A percentile compares a stretch with the other conserved stretches of the same genome.
Evolutionary conservation across 2,888 invertebrate species (phyloP).

Genomic region (Drosophila siamana): DNA sequence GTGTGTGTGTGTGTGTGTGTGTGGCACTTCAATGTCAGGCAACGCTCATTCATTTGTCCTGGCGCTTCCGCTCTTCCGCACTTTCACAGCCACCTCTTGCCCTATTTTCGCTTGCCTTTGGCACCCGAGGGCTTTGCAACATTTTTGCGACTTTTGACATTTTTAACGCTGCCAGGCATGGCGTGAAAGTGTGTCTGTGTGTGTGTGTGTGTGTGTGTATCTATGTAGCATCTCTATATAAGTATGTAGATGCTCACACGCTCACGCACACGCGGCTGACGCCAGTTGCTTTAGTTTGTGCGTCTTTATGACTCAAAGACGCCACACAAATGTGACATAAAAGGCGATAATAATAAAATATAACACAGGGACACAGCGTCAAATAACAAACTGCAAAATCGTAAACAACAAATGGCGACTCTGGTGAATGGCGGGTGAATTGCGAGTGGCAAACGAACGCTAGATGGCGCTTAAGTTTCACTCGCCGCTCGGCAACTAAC

Average conservation of each 20-base stretch:
- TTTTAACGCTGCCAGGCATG: slow-evolving; percentile 80
- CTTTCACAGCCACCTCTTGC: slow-evolving; percentile 7
- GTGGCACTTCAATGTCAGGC: slow-evolving; percentile 70
- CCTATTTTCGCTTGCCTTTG: slow-evolving; percentile 46
- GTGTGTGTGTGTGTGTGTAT: background rate
- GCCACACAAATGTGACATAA: slow-evolving; percentile 81
- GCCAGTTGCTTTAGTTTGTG: slow-evolving; percentile 73
- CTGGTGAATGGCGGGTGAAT: background rate
- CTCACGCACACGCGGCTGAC: slow-evolving; percentile 29
- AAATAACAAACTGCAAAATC: slow-evolving; percentile 81
- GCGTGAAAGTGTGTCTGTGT: slow-evolving; percentile 64
- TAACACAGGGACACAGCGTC: slow-evolving; percentile 47
- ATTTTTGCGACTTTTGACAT: slow-evolving; percentile 81
- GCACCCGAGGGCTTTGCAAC: slow-evolving; percentile 60
- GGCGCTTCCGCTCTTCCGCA: slow-evolving; percentile 43
- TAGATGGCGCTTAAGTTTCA: slow-evolving; percentile 79
- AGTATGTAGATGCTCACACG: slow-evolving; percentile 26
- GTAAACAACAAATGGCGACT: slow-evolving; percentile 64
- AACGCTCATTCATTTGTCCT: slow-evolving; percentile 72
- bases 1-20: background rate
- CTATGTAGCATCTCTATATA: too few relatives aligned
- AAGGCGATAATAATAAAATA: slow-evolving; percentile 82
- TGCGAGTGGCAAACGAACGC: slow-evolving; percentile 35
- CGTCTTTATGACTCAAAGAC: slow-evolving; percentile 80
- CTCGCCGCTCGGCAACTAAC: slow-evolving; percentile 43